Evolutionary conservation across 2,888 invertebrate species (phyloP).

Genomic region (Metalampra italica): DNA sequence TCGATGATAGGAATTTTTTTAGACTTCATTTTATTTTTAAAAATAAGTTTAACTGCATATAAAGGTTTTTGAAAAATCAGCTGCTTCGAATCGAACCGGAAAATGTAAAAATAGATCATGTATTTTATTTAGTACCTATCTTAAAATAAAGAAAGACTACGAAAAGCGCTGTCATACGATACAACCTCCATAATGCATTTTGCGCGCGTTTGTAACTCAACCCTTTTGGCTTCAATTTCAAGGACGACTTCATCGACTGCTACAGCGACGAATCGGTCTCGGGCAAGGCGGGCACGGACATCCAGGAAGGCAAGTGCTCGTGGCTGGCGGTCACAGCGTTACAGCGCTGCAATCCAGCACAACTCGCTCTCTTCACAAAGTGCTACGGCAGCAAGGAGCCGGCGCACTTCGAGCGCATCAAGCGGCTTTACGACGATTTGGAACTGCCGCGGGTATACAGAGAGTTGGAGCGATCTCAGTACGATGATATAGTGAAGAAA

Average conservation of each 20-base stretch:
- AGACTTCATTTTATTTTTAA: too few relatives aligned
- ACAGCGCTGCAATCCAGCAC: constrained; percentile 82
- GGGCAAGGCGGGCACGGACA: constrained; percentile 94
- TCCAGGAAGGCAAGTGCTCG: constrained; percentile 95
- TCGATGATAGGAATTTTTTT: too few relatives aligned
- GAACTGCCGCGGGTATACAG: constrained; percentile 83
- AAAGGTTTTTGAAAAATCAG: too few relatives aligned
- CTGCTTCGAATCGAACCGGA: too few relatives aligned
- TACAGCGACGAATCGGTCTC: constrained; percentile 89
- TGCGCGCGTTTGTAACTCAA: too few relatives aligned
- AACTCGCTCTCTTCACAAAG: constrained; percentile 65
- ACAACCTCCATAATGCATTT: too few relatives aligned
- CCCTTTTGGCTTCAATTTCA: constrained; percentile 29
- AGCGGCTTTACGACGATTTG: constrained; percentile 76
- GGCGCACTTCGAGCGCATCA: constrained; percentile 75
- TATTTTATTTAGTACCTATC: too few relatives aligned
- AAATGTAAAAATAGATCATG: too few relatives aligned
- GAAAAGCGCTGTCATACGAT: too few relatives aligned
- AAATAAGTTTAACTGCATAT: too few relatives aligned
- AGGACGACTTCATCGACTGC: constrained; percentile 93
- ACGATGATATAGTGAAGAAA: constrained; percentile 83
- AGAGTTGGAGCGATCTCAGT: constrained; percentile 85
- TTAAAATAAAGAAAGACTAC: too few relatives aligned
- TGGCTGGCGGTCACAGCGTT: constrained; percentile 94
- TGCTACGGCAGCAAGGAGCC: constrained; percentile 84